These are phyloP conservation scores for Epizoanthus stellaris DNA, from an alignment of 92 coral and sea anemone species.

Conservation along the genomic window DNA sequence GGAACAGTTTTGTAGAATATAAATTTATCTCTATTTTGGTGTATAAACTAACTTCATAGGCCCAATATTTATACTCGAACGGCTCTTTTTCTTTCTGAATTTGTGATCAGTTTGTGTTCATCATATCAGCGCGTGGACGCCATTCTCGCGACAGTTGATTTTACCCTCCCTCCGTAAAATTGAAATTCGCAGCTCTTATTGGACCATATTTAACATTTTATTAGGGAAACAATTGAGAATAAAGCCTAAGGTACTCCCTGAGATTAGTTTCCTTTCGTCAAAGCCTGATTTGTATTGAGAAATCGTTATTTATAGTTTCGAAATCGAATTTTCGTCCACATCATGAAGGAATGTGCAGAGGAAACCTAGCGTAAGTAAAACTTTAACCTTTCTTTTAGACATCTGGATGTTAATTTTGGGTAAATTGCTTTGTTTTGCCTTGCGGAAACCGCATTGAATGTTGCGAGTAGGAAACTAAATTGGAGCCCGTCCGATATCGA, in stretches of 20 bases:
- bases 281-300: conserved; percentile 12
- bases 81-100: background rate
- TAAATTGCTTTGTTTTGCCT: background rate
- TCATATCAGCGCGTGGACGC: background rate
- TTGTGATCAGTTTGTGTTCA: conserved; percentile 12
- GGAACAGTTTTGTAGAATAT: conserved; percentile 16
- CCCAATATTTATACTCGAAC: conserved; percentile 6
- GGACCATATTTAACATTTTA: conserved; percentile 18
- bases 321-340: background rate
- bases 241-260: conserved; percentile 20
- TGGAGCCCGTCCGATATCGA: background rate
- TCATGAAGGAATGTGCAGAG: conserved; percentile 7
- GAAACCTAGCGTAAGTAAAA: background rate
- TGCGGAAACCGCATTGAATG: conserved; percentile 1
- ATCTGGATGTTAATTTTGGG: background rate
- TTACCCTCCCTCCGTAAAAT: conserved; percentile 25
- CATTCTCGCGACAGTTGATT: conserved; percentile 20
- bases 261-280: conserved; percentile 10
- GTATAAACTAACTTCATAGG: conserved; percentile 5
- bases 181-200: conserved; percentile 26
- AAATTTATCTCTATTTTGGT: conserved; percentile 4
- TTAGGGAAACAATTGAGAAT: conserved; percentile 6
- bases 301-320: conserved; percentile 6
- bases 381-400: background rate
- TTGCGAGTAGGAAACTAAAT: background rate